A percentile compares a stretch with the other conserved stretches of the same genome.
Evolutionary conservation across 2,888 invertebrate species (phyloP).

Genomic region (Teinopalpus imperialis): DNA sequence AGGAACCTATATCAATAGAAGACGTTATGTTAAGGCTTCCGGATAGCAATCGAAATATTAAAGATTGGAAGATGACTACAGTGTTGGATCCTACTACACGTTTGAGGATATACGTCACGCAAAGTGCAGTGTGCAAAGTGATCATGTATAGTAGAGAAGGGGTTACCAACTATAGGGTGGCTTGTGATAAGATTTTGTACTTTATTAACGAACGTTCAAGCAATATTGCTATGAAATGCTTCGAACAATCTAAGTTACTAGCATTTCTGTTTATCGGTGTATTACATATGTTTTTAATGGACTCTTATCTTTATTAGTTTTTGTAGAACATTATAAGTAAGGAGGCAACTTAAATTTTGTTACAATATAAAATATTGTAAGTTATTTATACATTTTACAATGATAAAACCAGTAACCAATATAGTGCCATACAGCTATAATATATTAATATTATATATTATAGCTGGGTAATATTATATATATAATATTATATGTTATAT

Average conservation of each 20-base stretch:
- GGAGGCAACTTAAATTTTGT: not conserved
- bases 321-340: not conserved
- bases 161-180: constrained; percentile 60
- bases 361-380: not conserved
- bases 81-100: constrained; percentile 58
- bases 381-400: not conserved
- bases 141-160: constrained; percentile 69
- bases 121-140: constrained; percentile 59
- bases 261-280: constrained; percentile 4
- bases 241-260: constrained; percentile 6
- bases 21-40: constrained; percentile 40
- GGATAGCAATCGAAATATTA: constrained; percentile 41
- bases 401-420: not conserved
- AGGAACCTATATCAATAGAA: constrained; percentile 47
- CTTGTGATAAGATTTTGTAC: constrained; percentile 62
- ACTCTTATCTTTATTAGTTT: not conserved
- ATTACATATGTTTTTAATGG: constrained; percentile 6
- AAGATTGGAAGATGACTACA: constrained; percentile 63
- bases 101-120: constrained; percentile 61
- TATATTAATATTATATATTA: too few relatives aligned
- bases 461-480: too few relatives aligned
- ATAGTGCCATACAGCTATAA: too few relatives aligned
- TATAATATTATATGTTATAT: too few relatives aligned
- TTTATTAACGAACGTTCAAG: constrained; percentile 58
- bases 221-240: constrained; percentile 34